phyloP scores from a whole-genome alignment of 2,888 invertebrate species.

The Acronicta alni region DNA sequence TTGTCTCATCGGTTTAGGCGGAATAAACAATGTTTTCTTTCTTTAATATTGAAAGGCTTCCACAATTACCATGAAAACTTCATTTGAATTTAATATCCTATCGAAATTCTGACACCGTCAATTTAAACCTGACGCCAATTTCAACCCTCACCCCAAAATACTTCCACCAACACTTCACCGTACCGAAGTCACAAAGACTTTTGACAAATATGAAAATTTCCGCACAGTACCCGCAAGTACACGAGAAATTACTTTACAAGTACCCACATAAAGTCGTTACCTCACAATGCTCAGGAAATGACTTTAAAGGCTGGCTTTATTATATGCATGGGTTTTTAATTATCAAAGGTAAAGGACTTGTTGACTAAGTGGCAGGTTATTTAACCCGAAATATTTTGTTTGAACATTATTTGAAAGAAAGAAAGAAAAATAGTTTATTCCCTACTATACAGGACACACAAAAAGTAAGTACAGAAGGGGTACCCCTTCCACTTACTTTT shows the following conservation, averaged over 20 bases:
- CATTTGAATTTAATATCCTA: neutral
- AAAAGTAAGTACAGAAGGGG: no score
- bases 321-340: slow-evolving; percentile 33
- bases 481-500: no score
- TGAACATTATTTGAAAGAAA: no score
- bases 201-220: slow-evolving; percentile 42
- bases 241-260: slow-evolving; percentile 54
- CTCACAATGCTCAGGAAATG: slow-evolving; percentile 29
- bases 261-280: slow-evolving; percentile 37
- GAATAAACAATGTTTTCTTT: no score
- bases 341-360: slow-evolving; percentile 1
- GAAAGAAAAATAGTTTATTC: no score
- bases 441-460: no score
- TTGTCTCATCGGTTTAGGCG: no score
- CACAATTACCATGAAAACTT: no score
- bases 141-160: slow-evolving; percentile 7
- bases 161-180: slow-evolving; percentile 13
- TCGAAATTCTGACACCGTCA: slow-evolving; percentile 10
- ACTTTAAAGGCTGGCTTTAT: slow-evolving; percentile 21
- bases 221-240: slow-evolving; percentile 26
- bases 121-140: slow-evolving; percentile 1
- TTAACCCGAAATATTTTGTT: no score
- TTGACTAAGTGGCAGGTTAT: neutral
- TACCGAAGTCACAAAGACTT: slow-evolving; percentile 28
- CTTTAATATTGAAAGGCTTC: no score